Evolutionary conservation across 2,888 invertebrate genomes (phyloP), one percentile per base, ranked within the genome.

Genomic region (Stictocephala bisonia): DNA sequence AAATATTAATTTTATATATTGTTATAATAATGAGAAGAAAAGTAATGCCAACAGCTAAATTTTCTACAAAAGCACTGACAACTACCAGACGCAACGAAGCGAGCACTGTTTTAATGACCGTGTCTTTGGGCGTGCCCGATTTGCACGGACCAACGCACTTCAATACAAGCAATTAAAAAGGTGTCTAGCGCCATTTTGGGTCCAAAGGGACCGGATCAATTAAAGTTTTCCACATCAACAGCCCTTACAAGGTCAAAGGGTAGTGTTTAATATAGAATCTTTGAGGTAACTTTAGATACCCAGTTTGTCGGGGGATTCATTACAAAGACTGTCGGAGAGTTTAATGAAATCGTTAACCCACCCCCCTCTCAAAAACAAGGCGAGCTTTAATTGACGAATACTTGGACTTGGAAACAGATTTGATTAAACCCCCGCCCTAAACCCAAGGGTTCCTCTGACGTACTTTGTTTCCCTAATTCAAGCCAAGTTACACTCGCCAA

Each of bases 291-390:
- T 27, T n/a, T 60, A 4, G 60, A n/a, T 4, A 24, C 26, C 26
- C 26, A 11, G 29, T 22, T 53, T 22, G 18, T n/a, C 27, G 40
- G 22, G 22, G 40, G 60, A 20, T 56, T 56, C 56, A 56, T 56
- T 56, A 51, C 29, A 9, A 31, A 15, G 20, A 64, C 26, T 44
- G 7, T 4, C 6, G n/a, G 13, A 31, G 40, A 56, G 40, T 75
- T 72, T 69, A 72, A 72, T 68, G 70, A 68, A 66, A 70, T 56
- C 66, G 74, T 70, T 66, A 70, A 27, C 70, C 66, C 18, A 67
- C 64, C 64, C 50, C 69, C 18, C 51, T n/a, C 35, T 27, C 64
- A 44, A 44, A 64, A 64, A 64, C 64, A 64, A 64, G 64, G 64
- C 44, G 44, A n/a, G 58, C 35, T 69, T 70, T 70, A 70, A 70